phyloP scores from a whole-genome alignment of 2,888 invertebrate genomes.

The Eilema sororculum region DNA sequence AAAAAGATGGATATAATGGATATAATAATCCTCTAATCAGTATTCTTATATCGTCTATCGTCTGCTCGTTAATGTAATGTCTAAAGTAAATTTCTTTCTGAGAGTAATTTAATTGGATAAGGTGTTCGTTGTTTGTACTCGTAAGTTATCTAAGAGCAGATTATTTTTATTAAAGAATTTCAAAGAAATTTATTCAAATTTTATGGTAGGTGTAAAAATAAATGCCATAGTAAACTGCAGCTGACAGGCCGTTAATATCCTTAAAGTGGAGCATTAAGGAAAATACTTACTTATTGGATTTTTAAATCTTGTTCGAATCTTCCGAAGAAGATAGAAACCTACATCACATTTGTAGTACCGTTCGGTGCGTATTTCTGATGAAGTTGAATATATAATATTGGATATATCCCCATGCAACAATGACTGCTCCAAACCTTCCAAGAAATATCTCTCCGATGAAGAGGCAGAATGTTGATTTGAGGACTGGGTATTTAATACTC shows the following conservation, averaged over 20 bases:
- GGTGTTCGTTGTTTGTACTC: no score
- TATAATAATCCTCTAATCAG: no score
- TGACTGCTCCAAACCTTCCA: no score
- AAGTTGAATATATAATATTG: neutral
- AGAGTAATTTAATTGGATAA: neutral
- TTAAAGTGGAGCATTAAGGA: neutral
- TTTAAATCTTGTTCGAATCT: neutral
- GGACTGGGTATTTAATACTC: no score
- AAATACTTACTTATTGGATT: neutral
- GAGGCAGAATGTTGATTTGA: no score
- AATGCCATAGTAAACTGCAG: neutral
- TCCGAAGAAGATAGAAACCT: neutral
- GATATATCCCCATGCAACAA: no score
- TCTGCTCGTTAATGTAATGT: no score
- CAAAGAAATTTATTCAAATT: neutral
- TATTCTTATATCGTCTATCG: no score
- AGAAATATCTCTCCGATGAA: no score
- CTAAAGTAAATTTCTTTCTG: no score
- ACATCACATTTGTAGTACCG: neutral
- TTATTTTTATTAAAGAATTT: neutral
- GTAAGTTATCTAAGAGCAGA: no score
- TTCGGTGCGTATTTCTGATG: neutral
- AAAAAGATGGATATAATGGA: no score
- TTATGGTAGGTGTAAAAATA: neutral
- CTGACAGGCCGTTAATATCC: constrained; percentile 2